These are phyloP conservation scores for Ophion slaviceki DNA, from an alignment of 2,888 invertebrate genomes.

Conservation along the genomic window DNA sequence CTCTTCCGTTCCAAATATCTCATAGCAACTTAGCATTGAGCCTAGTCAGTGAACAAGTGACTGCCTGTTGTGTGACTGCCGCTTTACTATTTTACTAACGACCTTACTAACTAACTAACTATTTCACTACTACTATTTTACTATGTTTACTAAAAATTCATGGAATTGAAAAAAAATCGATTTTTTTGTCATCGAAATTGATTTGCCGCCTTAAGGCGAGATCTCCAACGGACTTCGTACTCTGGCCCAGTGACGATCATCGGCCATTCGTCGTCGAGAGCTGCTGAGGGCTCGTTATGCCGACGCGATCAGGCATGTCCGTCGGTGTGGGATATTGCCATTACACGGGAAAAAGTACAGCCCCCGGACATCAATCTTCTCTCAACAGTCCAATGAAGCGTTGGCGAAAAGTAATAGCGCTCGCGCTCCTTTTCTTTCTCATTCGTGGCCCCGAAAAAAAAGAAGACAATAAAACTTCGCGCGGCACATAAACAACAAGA, in stretches of 20 bases:
- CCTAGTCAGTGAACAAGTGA: too few relatives aligned
- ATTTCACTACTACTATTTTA: too few relatives aligned
- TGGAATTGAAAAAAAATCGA: too few relatives aligned
- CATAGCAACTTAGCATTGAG: too few relatives aligned
- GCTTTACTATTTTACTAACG: too few relatives aligned
- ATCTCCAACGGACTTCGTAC: too few relatives aligned
- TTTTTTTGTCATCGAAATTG: too few relatives aligned
- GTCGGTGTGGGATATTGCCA: conserved; percentile 6
- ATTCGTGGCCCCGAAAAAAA: background rate
- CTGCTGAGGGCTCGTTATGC: background rate
- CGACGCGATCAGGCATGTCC: conserved; percentile 6
- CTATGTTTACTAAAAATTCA: too few relatives aligned
- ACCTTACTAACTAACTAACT: too few relatives aligned
- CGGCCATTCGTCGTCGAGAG: background rate
- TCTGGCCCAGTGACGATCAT: background rate
- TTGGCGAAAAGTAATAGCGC: conserved; percentile 1
- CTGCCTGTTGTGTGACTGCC: too few relatives aligned
- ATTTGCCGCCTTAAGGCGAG: too few relatives aligned
- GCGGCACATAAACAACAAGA: conserved; percentile 5
- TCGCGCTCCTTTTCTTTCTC: background rate
- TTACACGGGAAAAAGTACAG: conserved; percentile 13
- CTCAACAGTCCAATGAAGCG: conserved; percentile 12
- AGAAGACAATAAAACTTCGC: background rate
- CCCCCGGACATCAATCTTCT: conserved; percentile 7
- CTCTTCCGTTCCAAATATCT: too few relatives aligned